phyloP scores from a whole-genome alignment of 2,888 invertebrate genomes.

The Tryphoninae sp. region DNA sequence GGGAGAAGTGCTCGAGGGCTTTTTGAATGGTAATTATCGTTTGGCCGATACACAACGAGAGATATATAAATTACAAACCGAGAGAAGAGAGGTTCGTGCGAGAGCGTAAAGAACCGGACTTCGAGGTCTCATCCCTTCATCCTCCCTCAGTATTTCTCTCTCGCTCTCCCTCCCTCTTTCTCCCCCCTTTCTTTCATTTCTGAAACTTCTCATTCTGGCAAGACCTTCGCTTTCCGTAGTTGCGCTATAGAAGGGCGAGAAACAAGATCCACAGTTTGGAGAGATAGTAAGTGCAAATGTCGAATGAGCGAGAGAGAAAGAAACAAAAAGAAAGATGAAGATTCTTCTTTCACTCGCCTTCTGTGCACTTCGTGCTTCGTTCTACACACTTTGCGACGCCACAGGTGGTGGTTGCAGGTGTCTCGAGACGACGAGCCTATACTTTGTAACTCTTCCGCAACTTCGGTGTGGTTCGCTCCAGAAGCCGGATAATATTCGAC shows the following conservation, averaged over 20 bases:
- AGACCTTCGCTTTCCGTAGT: slow-evolving; percentile 31
- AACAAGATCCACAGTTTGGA: slow-evolving; percentile 48
- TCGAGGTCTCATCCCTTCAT: slow-evolving; percentile 28
- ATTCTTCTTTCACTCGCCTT: slow-evolving; percentile 44
- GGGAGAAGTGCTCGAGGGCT: slow-evolving; percentile 61
- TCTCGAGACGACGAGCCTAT: slow-evolving; percentile 26
- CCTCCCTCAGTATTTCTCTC: slow-evolving; percentile 14
- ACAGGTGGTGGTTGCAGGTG: slow-evolving; percentile 58
- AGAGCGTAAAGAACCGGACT: slow-evolving; percentile 43
- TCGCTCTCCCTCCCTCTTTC: not conserved
- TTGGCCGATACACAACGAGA: slow-evolving; percentile 70
- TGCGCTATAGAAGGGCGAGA: slow-evolving; percentile 56
- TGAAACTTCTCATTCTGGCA: slow-evolving; percentile 46
- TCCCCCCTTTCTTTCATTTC: slow-evolving; percentile 9
- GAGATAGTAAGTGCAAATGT: slow-evolving; percentile 14
- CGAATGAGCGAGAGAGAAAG: slow-evolving; percentile 15
- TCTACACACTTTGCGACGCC: slow-evolving; percentile 40
- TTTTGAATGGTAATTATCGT: slow-evolving; percentile 72
- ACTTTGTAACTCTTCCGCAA: slow-evolving; percentile 16
- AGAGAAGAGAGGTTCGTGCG: slow-evolving; percentile 6
- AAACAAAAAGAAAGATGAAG: slow-evolving; percentile 24
- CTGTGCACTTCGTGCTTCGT: slow-evolving; percentile 48
- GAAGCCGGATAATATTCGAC: slow-evolving; percentile 55
- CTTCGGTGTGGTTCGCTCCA: slow-evolving; percentile 29
- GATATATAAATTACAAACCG: slow-evolving; percentile 74